These are phyloP conservation scores for Schizotus pectinicornis DNA, from an alignment of 2,888 invertebrate species.

Conservation along the genomic window DNA sequence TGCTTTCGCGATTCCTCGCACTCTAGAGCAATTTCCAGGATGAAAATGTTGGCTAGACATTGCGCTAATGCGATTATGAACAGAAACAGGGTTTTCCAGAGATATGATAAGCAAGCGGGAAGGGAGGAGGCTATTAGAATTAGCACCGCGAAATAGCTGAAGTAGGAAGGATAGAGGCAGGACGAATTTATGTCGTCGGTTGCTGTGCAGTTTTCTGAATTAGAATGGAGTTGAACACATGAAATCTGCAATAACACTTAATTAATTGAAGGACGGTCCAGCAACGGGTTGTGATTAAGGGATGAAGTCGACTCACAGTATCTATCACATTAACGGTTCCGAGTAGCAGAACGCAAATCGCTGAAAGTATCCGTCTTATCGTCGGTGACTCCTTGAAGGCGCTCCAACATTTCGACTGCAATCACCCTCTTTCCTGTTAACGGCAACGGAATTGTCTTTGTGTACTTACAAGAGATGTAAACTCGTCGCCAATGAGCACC, in stretches of 20 bases:
- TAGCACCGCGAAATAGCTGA: conserved; percentile 73
- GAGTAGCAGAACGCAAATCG: conserved; percentile 64
- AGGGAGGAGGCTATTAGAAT: conserved; percentile 73
- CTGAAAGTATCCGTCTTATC: conserved; percentile 63
- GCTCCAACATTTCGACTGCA: conserved; percentile 62
- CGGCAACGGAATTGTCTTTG: neutral
- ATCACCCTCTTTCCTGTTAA: conserved; percentile 28
- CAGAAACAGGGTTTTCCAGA: conserved; percentile 71
- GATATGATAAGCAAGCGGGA: conserved; percentile 74
- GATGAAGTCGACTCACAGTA: conserved; percentile 60
- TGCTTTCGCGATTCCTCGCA: conserved; percentile 63
- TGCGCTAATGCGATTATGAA: conserved; percentile 66
- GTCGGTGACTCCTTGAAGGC: conserved; percentile 64
- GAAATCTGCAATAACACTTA: conserved; percentile 40
- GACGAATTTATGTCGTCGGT: conserved; percentile 54
- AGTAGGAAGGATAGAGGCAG: conserved; percentile 75
- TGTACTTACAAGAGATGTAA: conserved; percentile 42
- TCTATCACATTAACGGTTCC: conserved; percentile 67
- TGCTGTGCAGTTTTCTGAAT: conserved; percentile 49
- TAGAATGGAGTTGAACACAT: conserved; percentile 45
- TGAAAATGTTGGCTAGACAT: conserved; percentile 65
- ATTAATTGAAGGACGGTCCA: neutral
- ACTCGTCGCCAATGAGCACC: conserved; percentile 44
- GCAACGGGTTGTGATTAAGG: neutral
- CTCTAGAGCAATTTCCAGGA: conserved; percentile 63